Conservation (phyloP, 2,888 invertebrate species). For the Conops quadrifasciatus region DNA sequence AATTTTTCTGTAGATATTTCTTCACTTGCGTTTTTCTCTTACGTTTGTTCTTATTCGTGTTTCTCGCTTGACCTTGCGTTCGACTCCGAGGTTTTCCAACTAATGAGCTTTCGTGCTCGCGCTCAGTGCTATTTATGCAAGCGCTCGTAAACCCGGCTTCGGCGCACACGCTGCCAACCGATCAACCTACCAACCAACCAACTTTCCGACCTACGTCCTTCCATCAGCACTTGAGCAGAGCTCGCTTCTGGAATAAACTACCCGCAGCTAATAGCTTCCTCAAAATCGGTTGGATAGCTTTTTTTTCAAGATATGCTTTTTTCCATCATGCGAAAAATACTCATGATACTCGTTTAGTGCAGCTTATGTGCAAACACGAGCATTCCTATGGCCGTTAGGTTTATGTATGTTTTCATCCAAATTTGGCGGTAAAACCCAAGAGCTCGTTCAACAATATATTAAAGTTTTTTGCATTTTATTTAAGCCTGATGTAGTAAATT, state of each 20-base stretch:
- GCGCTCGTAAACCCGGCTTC: slow-evolving; percentile 16
- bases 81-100: slow-evolving; percentile 48
- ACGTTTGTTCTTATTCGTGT: slow-evolving; percentile 12
- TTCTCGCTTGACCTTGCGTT: slow-evolving; percentile 34
- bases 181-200: not conserved
- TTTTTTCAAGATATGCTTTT: not conserved
- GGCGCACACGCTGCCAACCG: slow-evolving; percentile 13
- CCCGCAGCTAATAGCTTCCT: not conserved
- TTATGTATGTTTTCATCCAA: too few relatives aligned
- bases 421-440: too few relatives aligned
- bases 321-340: too few relatives aligned
- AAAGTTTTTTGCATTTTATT: too few relatives aligned
- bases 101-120: slow-evolving; percentile 47
- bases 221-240: not conserved
- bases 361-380: too few relatives aligned
- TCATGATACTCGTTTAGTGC: too few relatives aligned
- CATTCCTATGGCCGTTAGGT: too few relatives aligned
- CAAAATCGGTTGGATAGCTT: not conserved
- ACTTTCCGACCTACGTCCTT: not conserved
- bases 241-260: not conserved
- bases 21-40: slow-evolving; percentile 1
- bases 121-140: slow-evolving; percentile 48
- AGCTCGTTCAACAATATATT: too few relatives aligned
- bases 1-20: slow-evolving; percentile 8
- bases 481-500: too few relatives aligned